Evolutionary conservation across 1,140 invertebrate genomes (phyloP), one percentile per base, ranked within the genome.

Genomic region (Drosophila watanabei): DNA sequence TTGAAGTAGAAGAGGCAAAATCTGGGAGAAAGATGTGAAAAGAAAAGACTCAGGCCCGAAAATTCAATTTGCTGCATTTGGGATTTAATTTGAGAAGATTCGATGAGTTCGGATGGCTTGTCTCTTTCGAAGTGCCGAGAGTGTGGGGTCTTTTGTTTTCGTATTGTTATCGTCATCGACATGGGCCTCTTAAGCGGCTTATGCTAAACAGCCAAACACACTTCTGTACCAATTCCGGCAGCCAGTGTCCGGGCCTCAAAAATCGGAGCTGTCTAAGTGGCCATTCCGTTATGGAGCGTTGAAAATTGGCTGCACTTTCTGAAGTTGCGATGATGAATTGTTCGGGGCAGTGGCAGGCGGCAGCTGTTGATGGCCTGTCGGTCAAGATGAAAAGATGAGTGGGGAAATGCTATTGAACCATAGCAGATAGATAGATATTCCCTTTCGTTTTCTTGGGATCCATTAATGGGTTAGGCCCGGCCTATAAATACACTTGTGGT

Each of bases 181-280:
- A 48, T 77, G 48, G 62, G 69, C 61, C 81, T 84, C 80, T 88
- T 84, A 78, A 89, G 81, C 65, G 63, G 71, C 75, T 58, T 64
- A 76, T 82, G 83, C 84, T 87, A 87, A 89, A 88, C 88, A 88
- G 82, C 73, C 81, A 79, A 88, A 81, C 84, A 88, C 80, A 88
- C 88, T 88, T 88, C 43, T 68, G 72, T 75, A 75, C 48, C 77
- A 80, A 51, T 77, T 75, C 75, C 58, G 24, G 43, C 35, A 48
- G 48, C 37, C 43, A 58, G 37, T 32, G 35, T n/a, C 52, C n/a
- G n/a, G n/a, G n/a, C n/a, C n/a, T 37, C 10, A 24, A 65, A 64
- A 45, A 35, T 69, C 60, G 54, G 35, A 66, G 57, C 51, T 59
- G 64, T 75, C 84, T 80, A 81, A 88, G 84, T 89, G 85, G 66